phyloP scores from a whole-genome alignment of 1,140 invertebrate genomes.

The Cherax quadricarinatus region DNA sequence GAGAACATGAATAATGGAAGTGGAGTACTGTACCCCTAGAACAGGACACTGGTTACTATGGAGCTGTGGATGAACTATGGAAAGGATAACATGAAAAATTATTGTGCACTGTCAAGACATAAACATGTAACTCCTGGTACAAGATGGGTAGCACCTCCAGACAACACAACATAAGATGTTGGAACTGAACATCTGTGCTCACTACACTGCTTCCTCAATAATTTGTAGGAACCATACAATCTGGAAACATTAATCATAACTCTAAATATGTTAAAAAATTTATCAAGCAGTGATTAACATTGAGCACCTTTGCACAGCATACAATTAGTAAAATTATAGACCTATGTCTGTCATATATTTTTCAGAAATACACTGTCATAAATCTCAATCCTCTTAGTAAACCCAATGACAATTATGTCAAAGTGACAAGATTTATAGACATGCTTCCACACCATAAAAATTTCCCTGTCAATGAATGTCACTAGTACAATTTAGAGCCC shows the following conservation, averaged over 20 bases:
- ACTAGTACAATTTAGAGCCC: slow-evolving; percentile 61
- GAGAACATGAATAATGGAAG: too few species aligned
- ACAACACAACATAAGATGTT: slow-evolving; percentile 44
- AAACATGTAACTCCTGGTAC: not conserved
- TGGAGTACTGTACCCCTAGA: too few species aligned
- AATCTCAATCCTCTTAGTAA: slow-evolving; percentile 65
- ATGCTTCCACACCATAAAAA: slow-evolving; percentile 69
- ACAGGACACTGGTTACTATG: not conserved
- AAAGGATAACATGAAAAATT: not conserved
- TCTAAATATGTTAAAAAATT: slow-evolving; percentile 12
- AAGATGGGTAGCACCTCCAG: slow-evolving; percentile 53
- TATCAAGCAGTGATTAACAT: slow-evolving; percentile 42
- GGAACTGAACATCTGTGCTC: slow-evolving; percentile 63
- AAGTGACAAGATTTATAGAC: slow-evolving; percentile 70
- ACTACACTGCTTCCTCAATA: slow-evolving; percentile 50
- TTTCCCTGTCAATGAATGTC: slow-evolving; percentile 65
- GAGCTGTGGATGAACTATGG: not conserved
- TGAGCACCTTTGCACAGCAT: slow-evolving; percentile 65
- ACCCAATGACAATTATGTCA: slow-evolving; percentile 68
- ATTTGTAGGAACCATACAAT: not conserved
- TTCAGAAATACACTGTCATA: slow-evolving; percentile 65
- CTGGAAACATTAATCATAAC: not conserved
- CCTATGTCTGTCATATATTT: slow-evolving; percentile 69
- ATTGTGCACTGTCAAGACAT: not conserved
- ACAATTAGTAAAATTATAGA: slow-evolving; percentile 71